These are phyloP conservation scores for Sparus aurata DNA, from an alignment of 2,797 vertebrate species.

Conservation along the genomic window DNA sequence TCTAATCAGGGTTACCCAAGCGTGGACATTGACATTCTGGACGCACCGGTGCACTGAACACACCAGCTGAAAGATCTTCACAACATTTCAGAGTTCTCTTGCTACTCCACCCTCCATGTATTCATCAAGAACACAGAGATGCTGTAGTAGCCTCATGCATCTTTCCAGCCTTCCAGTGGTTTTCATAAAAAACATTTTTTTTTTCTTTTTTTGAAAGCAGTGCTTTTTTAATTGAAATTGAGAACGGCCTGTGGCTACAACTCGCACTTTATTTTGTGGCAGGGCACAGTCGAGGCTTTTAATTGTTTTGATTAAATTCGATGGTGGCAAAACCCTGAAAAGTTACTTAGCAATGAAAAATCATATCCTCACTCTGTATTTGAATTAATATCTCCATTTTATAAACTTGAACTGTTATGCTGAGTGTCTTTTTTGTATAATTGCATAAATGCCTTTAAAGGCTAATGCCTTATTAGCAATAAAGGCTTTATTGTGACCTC, in stretches of 20 bases:
- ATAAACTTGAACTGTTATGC: conserved; percentile 28
- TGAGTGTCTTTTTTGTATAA: conserved; percentile 35
- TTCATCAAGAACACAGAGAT: conserved; percentile 32
- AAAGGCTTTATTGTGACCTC: not conserved
- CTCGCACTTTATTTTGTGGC: conserved; percentile 28
- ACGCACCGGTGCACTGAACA: conserved; percentile 26
- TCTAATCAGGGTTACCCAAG: conserved; percentile 14
- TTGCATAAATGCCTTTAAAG: conserved; percentile 21
- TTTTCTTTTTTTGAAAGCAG: conserved; percentile 21
- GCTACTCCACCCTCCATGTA: conserved; percentile 7
- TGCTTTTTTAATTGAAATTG: conserved; percentile 62
- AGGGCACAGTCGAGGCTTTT: conserved; percentile 55
- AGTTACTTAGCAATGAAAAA: conserved; percentile 25
- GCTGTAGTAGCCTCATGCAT: conserved; percentile 8
- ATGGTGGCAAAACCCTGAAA: conserved; percentile 40
- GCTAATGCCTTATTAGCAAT: not conserved
- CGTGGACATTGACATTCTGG: conserved; percentile 46
- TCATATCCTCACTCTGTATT: conserved; percentile 36
- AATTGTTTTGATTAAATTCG: conserved; percentile 68
- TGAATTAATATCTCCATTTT: conserved; percentile 26
- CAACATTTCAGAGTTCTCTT: conserved; percentile 46
- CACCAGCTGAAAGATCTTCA: conserved; percentile 28
- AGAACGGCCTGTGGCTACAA: conserved; percentile 51
- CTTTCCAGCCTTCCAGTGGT: conserved; percentile 24
- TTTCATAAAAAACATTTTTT: conserved; percentile 48